Conservation (phyloP, 53 echinoderm and acorn worm genomes). For the Zoroaster sp. region DNA sequence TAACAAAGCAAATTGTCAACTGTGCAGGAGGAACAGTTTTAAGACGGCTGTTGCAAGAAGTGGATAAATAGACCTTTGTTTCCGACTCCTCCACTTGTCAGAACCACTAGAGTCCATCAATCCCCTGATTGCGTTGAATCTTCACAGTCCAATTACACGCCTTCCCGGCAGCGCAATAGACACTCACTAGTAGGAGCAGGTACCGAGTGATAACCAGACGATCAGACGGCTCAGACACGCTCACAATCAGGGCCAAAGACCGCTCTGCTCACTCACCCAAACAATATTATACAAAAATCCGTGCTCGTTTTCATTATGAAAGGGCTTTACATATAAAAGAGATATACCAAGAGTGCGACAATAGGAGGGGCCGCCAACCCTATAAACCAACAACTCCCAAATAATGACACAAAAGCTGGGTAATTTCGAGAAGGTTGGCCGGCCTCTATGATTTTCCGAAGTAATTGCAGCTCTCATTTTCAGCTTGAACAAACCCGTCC, state of each 20-base stretch:
- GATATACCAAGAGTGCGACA: conserved; percentile 34
- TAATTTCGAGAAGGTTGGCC: conserved; percentile 4
- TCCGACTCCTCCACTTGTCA: conserved; percentile 40
- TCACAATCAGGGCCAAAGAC: conserved; percentile 25
- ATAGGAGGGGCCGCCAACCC: conserved; percentile 47
- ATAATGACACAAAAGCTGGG: conserved; percentile 38
- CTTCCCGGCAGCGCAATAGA: conserved; percentile 18
- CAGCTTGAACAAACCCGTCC: conserved; percentile 11
- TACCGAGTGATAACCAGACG: neutral
- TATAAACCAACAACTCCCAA: conserved; percentile 52
- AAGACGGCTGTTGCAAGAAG: too few species aligned
- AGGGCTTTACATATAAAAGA: conserved; percentile 17
- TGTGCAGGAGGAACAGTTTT: too few species aligned
- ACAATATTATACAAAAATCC: conserved; percentile 30
- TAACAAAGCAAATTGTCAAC: too few species aligned
- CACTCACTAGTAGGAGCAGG: neutral
- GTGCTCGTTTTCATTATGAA: neutral
- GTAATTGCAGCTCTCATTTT: conserved; percentile 39
- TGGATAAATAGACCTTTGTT: conserved; percentile 18
- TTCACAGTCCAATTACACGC: conserved; percentile 30
- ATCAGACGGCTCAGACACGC: neutral
- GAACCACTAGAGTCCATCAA: conserved; percentile 18
- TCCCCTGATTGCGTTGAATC: neutral
- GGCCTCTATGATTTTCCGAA: conserved; percentile 32
- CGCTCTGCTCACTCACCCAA: conserved; percentile 18